A percentile compares a stretch with the other conserved stretches of the same genome.
Conservation (phyloP, 2,888 invertebrate species). For the Nebria brevicollis region DNA sequence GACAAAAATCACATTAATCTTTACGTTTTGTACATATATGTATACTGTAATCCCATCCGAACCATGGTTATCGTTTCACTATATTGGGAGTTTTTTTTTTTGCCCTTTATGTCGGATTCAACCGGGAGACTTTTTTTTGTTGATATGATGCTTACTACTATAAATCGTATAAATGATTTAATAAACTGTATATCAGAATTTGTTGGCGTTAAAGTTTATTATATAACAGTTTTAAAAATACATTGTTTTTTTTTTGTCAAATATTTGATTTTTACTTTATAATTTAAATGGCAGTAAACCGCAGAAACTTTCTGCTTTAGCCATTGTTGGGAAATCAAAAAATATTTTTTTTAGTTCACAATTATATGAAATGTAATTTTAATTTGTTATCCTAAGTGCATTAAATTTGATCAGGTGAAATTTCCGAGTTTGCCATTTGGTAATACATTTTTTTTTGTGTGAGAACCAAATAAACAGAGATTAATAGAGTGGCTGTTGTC, state of each 20-base stretch:
- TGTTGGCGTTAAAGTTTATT: background rate
- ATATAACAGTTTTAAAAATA: background rate
- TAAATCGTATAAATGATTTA: background rate
- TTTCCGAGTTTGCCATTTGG: no score
- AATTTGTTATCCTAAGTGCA: no score
- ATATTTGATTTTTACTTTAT: no score
- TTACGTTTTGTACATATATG: background rate
- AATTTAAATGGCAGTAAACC: no score
- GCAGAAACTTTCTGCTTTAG: no score
- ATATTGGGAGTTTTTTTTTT: background rate
- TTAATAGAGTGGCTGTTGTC: background rate
- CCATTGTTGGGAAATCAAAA: no score
- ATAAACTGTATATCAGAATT: background rate
- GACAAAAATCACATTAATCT: conserved; percentile 22
- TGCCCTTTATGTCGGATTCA: background rate
- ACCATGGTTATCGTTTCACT: background rate
- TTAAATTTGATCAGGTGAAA: no score
- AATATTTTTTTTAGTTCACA: no score
- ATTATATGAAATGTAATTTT: no score
- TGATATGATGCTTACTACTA: background rate
- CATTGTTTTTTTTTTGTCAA: background rate
- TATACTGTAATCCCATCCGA: background rate
- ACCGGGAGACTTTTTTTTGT: background rate
- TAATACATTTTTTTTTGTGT: background rate
- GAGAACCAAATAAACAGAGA: background rate